Conservation (phyloP, 92 coral and sea anemone species). For the Bergia sp. region DNA sequence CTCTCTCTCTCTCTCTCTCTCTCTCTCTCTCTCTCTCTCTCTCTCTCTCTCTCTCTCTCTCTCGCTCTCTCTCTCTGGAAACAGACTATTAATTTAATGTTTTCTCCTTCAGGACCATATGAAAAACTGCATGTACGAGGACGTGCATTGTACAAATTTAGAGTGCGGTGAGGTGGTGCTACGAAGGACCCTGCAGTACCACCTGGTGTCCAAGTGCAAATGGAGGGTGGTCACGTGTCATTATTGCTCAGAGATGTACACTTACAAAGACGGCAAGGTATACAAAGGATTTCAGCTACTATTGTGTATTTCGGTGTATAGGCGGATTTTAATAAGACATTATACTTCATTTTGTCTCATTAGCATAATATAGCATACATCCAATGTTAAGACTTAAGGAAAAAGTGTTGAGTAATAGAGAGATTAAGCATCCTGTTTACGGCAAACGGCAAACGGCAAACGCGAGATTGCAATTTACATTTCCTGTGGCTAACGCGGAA, state of each 20-base stretch:
- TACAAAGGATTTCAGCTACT: background rate
- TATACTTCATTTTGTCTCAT: background rate
- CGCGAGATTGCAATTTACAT: no score
- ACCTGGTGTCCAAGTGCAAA: conserved; percentile 92
- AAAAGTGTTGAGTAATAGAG: no score
- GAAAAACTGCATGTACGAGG: conserved; percentile 93
- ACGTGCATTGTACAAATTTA: conserved; percentile 88
- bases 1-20: no score
- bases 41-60: no score
- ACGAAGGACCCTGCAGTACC: conserved; percentile 89
- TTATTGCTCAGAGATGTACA: conserved; percentile 92
- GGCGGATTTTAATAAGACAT: background rate
- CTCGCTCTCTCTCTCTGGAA: no score
- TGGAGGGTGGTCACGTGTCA: conserved; percentile 96
- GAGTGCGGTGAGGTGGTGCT: conserved; percentile 93
- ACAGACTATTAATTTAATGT: no score
- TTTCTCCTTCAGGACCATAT: conserved; percentile 71
- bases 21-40: no score
- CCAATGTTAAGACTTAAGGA: no score
- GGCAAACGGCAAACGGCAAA: no score
- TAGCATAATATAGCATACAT: background rate
- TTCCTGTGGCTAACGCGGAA: no score
- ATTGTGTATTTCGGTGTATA: no score
- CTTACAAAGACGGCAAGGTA: conserved; percentile 98
- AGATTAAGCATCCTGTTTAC: no score